Evolutionary conservation across 2,888 invertebrate genomes (phyloP).

Genomic region (Sepioteuthis lessoniana): DNA sequence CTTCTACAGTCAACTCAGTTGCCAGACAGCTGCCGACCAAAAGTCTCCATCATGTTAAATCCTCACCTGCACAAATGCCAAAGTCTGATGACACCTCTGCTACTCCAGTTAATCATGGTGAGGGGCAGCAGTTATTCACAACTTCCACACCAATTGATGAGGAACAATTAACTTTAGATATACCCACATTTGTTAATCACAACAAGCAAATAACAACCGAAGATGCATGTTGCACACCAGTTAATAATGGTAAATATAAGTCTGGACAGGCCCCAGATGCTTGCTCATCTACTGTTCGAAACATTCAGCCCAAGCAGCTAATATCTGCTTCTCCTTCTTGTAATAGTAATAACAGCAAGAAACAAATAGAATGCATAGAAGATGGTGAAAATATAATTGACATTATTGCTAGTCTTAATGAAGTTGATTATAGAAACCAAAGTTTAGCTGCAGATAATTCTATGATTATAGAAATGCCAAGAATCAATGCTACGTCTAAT

Average conservation of each 20-base stretch:
- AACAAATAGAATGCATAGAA: background rate
- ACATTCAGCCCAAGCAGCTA: background rate
- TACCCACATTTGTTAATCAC: background rate
- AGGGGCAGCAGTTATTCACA: background rate
- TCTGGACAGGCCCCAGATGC: background rate
- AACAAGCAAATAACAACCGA: background rate
- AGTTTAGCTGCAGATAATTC: background rate
- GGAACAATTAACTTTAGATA: background rate
- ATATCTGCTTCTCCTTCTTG: background rate
- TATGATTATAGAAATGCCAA: background rate
- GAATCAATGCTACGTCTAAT: background rate
- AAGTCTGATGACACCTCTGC: background rate
- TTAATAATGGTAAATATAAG: background rate
- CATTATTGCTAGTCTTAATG: background rate
- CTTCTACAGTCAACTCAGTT: background rate
- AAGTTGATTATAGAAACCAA: background rate
- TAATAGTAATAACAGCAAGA: background rate
- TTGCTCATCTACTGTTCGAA: background rate
- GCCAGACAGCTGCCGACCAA: background rate
- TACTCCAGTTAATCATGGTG: background rate
- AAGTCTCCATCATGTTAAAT: background rate
- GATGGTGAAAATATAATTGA: background rate
- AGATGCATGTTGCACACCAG: background rate
- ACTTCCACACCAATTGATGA: background rate
- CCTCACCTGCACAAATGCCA: background rate